Base-by-base conservation (phyloP, 1,140 invertebrate genomes). In the Halictus rubicundus region DNA sequence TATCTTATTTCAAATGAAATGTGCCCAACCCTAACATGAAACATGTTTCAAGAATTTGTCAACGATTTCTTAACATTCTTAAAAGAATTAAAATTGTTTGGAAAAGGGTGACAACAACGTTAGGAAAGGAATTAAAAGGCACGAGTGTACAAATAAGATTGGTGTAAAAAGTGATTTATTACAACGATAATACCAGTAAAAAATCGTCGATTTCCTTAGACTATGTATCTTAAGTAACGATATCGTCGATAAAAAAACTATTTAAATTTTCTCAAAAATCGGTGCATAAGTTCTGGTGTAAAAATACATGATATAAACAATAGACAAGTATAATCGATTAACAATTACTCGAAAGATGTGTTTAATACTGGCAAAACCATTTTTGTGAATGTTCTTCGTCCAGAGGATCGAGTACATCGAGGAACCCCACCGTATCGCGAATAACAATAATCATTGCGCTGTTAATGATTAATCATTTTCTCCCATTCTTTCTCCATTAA, bases 221-320 rank as follows among this genome's bases (percentile, higher is more conserved):
- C 69, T 80, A 68, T 68, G 39, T 49, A 61, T 54, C 57, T 68
- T 76, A 80, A 80, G 72, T 68, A 80, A 84, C 61, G 42, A 73
- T 27, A 37, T 68, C 68, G 42, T 59, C 21, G 49, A 16, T 68
- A 75, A 73, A 74, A 75, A 73, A 74, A 78, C 65, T 73, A 77
- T 80, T 63, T 63, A 16, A 61, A 63, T 16, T 37, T 32, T 64
- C 37, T 42, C 16, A 39, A 39, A 7, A 12, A 10, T 21, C 14
- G 25, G 1, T 27, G n/a, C 61, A 49, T 10, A 61, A 49, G 37
- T 61, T 49, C 37, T 25, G 12, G 1, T 2, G 25, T 63, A 63
- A 69, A 73, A 71, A 42, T 32, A 68, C 10, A 23, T 25, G 23
- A 8, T 64, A 64, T 57, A 21, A 23, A 57, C 23, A 66, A 27